phyloP scores from a whole-genome alignment of 1,140 invertebrate species.

The Lepidostoma basale region DNA sequence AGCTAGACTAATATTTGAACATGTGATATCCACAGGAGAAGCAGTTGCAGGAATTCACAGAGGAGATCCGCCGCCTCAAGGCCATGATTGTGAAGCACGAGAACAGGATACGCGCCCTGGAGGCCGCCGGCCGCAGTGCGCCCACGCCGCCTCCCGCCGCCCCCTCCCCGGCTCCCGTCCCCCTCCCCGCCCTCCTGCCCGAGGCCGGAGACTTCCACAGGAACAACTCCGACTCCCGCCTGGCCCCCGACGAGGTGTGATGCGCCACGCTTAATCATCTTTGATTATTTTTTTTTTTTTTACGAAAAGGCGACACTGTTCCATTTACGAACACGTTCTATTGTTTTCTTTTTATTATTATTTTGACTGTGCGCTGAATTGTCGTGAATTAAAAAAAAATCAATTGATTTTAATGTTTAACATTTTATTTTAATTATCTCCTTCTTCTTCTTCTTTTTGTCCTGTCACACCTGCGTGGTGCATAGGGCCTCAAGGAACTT shows the following conservation, averaged over 20 bases:
- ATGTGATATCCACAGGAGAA: constrained; percentile 41
- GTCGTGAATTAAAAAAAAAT: no score
- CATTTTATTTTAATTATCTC: no score
- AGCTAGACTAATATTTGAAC: no score
- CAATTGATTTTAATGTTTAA: no score
- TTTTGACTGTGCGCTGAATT: no score
- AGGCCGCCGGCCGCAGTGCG: constrained; percentile 54
- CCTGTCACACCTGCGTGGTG: no score
- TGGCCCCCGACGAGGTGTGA: constrained; percentile 61
- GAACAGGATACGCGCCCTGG: constrained; percentile 71
- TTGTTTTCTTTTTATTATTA: no score
- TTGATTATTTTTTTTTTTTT: constrained; percentile 9
- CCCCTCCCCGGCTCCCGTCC: constrained; percentile 28
- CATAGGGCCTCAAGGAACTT: no score
- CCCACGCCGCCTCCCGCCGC: constrained; percentile 42
- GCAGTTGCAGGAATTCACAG: constrained; percentile 61
- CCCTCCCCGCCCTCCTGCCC: constrained; percentile 33
- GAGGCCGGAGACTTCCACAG: constrained; percentile 53
- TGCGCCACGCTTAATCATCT: neutral
- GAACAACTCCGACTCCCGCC: constrained; percentile 48
- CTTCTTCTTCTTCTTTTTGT: no score
- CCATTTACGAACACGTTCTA: no score
- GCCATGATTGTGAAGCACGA: constrained; percentile 94
- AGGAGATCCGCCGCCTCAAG: constrained; percentile 89
- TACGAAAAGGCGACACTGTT: constrained; percentile 8